Conservation (phyloP, 2,888 invertebrate genomes). For the Thecophora atra region DNA sequence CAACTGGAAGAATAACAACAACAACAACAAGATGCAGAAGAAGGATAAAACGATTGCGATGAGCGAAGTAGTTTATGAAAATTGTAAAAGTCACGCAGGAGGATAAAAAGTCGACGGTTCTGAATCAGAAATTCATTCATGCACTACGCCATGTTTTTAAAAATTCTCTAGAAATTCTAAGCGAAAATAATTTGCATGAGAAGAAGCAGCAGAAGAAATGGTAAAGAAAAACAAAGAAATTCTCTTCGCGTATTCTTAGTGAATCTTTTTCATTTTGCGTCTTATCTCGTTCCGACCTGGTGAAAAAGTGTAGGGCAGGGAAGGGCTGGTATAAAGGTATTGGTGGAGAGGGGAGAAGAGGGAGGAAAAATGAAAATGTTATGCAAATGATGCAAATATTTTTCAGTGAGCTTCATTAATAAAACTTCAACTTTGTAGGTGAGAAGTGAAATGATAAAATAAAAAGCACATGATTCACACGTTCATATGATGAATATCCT, state of each 20-base stretch:
- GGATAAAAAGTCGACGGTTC: background rate
- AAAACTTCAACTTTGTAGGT: background rate
- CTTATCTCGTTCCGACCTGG: background rate
- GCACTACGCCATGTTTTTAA: background rate
- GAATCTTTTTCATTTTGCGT: background rate
- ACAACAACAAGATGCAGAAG: too few relatives aligned
- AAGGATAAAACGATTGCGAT: background rate
- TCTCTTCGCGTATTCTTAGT: slow-evolving; percentile 13
- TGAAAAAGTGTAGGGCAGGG: too few relatives aligned
- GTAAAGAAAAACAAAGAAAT: background rate
- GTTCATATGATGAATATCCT: too few relatives aligned
- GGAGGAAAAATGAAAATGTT: background rate
- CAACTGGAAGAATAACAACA: background rate
- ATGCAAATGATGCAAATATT: slow-evolving; percentile 3
- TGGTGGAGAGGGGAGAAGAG: background rate
- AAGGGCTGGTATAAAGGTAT: background rate
- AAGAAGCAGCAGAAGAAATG: slow-evolving; percentile 12
- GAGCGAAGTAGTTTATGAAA: background rate
- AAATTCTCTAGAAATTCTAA: slow-evolving; percentile 11
- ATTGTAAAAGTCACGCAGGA: slow-evolving; percentile 25
- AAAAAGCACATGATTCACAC: too few relatives aligned
- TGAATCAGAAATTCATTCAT: slow-evolving; percentile 6
- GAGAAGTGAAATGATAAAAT: background rate
- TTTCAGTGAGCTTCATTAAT: slow-evolving; percentile 2
- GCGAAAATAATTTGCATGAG: slow-evolving; percentile 35